Base-by-base conservation (phyloP, 2,888 invertebrate genomes). In the Erebia ligea region DNA sequence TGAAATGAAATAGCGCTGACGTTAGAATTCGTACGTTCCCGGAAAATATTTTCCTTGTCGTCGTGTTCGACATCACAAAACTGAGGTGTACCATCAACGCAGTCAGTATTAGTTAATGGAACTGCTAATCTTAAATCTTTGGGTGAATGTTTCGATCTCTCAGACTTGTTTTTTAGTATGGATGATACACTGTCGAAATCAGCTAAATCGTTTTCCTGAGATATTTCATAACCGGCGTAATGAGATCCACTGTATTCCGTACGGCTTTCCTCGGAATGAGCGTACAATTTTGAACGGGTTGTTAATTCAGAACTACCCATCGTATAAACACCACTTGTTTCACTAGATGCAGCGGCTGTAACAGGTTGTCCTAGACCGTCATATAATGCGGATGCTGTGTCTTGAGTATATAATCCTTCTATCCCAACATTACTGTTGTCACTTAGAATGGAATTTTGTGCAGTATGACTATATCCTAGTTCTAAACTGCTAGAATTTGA, bases 281-380 rank as follows among this genome's bases (percentile, higher is more conserved):
- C 93, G 75, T 95, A 95, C 54, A 94, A 90, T 86, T 95, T 95
- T 1, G 95, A 95, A 76, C 92, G 89, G 0, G 94, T 90, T 1
- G 95, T 95, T 72, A 95, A 84, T 84, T 95, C 95, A 66, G 95
- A 96, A 80, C 96, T 95, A 63, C 96, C 95, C 92, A 97, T 95
- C 0, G 97, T 97, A 81, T 97, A 97, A 0, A 97, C 97, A 0
- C 97, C 97, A 76, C 97, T 97, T 0, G 97, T 97, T 86, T 97
- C 97, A 74, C 97, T 97, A 17, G 96, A 97, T 2, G 96, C 95
- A 34, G 94, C 92, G 19, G 95, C 94, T 72, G 96, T 95, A 0
- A 95, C 87, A 2, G 93, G 87, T 79, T 92, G 91, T 34, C 93
- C 92, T 72, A 93, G 81, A 50, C 93, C 93, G 70, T 93, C 93